A percentile compares a stretch with the other conserved stretches of the same genome.
Evolutionary conservation across 2,113 vertebrate species (phyloP).

Genomic region (Melanerpes formicivorus): DNA sequence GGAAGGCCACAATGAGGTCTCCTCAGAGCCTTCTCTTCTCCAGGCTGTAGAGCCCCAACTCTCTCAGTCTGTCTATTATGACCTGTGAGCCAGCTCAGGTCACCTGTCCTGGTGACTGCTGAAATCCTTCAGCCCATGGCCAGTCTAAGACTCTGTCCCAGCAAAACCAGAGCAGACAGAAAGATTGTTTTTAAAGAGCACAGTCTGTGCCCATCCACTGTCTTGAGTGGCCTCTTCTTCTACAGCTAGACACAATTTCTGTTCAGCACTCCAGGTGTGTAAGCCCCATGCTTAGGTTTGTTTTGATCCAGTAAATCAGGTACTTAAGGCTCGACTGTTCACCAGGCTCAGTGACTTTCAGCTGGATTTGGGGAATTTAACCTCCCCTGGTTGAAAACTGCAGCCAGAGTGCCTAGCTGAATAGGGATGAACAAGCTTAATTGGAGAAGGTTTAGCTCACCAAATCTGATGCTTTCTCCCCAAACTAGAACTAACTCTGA

Average conservation of each 20-base stretch:
- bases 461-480: not conserved
- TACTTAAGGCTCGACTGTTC: not conserved
- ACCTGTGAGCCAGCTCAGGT: no score
- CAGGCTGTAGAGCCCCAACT: no score
- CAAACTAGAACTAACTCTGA: not conserved
- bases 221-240: not conserved
- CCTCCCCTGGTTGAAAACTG: not conserved
- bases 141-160: no score
- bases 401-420: not conserved
- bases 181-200: not conserved
- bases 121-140: no score
- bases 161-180: not conserved
- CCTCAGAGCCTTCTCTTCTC: no score
- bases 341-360: not conserved
- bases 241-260: not conserved
- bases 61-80: no score
- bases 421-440: not conserved
- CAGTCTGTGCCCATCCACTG: not conserved
- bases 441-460: not conserved
- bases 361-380: not conserved
- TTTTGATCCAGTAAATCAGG: constrained; percentile 27
- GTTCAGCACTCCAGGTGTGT: not conserved
- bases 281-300: not conserved
- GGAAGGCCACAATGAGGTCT: no score
- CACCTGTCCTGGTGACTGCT: no score